These are phyloP conservation scores for Frankliniella fusca DNA, from an alignment of 2,888 invertebrate species.

Conservation along the genomic window DNA sequence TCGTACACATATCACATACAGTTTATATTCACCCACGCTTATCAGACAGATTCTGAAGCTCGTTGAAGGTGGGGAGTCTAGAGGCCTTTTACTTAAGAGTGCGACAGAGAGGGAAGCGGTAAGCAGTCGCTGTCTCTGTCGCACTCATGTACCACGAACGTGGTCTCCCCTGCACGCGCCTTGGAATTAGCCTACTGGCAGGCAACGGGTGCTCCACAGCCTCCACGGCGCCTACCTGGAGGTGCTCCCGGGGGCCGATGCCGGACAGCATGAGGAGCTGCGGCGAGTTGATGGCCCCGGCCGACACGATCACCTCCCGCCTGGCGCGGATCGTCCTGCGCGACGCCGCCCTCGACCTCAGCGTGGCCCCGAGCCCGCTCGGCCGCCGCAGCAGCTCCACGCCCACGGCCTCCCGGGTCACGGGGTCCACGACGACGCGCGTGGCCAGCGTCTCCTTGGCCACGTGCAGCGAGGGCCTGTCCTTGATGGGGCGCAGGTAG, in stretches of 20 bases:
- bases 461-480: conserved; percentile 42
- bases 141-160: no score
- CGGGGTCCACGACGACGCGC: conserved; percentile 35
- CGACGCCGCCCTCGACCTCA: not conserved
- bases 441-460: conserved; percentile 41
- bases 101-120: no score
- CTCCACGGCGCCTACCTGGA: conserved; percentile 43
- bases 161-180: no score
- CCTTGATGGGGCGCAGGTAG: conserved; percentile 42
- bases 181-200: no score
- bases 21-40: no score
- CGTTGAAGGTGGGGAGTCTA: no score
- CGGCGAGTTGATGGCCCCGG: conserved; percentile 77
- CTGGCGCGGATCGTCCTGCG: conserved; percentile 47
- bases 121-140: no score
- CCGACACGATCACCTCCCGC: conserved; percentile 78
- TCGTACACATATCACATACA: no score
- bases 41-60: no score
- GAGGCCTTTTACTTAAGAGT: no score
- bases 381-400: conserved; percentile 18
- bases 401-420: not conserved
- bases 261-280: conserved; percentile 75
- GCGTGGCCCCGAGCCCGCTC: not conserved
- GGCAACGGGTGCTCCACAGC: conserved; percentile 41
- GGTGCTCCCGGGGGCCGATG: conserved; percentile 63